These are phyloP conservation scores for Subacronicta megacephala DNA, from an alignment of 2,888 invertebrate genomes.

Conservation along the genomic window DNA sequence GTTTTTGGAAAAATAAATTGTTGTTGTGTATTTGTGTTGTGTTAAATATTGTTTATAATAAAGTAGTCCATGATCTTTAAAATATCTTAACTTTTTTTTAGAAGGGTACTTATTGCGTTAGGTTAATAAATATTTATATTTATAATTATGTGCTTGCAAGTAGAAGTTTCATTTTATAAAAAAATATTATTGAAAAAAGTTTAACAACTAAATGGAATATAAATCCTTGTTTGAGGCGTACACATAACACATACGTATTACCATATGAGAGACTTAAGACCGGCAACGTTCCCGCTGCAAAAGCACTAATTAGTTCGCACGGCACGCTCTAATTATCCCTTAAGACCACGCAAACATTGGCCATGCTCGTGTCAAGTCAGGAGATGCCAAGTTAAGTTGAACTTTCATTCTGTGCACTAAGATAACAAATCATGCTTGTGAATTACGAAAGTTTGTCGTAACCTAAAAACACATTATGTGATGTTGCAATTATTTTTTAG, in stretches of 20 bases:
- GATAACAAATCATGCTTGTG: not conserved
- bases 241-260: slow-evolving; percentile 18
- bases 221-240: not conserved
- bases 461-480: not conserved
- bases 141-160: no score
- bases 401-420: not conserved
- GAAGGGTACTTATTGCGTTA: no score
- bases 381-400: not conserved
- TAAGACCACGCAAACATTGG: slow-evolving; percentile 4
- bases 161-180: no score
- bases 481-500: not conserved
- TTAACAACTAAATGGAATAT: not conserved
- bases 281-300: slow-evolving; percentile 13
- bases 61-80: no score
- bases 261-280: slow-evolving; percentile 46
- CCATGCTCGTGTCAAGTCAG: not conserved
- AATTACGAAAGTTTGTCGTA: not conserved
- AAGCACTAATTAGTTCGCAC: slow-evolving; percentile 36
- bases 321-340: slow-evolving; percentile 1
- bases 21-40: no score
- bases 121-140: no score
- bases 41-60: no score
- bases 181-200: no score
- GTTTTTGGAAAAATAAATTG: no score
- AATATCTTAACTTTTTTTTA: no score